phyloP scores from a whole-genome alignment of 2,113 vertebrate genomes.

The Colinus virginianus region DNA sequence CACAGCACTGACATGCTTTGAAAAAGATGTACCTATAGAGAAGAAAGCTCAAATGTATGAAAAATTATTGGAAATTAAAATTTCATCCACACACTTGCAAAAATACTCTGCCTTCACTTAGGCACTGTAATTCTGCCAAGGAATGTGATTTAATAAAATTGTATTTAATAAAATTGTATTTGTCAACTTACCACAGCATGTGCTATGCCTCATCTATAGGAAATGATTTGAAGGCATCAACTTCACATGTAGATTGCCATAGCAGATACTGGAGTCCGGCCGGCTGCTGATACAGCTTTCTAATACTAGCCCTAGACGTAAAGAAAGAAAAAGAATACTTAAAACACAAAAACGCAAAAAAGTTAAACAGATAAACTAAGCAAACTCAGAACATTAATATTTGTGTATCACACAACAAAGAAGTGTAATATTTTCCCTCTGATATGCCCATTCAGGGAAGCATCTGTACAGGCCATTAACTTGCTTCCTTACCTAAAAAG shows the following conservation, averaged over 20 bases:
- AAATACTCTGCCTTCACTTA: not conserved
- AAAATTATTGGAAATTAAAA: not conserved
- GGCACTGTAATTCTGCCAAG: not conserved
- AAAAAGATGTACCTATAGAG: not conserved
- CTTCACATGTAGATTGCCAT: constrained; percentile 72
- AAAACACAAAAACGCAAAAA: too few relatives aligned
- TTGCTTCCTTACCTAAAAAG: not conserved
- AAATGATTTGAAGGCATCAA: constrained; percentile 72
- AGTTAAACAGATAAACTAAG: not conserved
- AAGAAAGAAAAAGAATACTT: not conserved
- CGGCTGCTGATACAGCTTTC: constrained; percentile 42
- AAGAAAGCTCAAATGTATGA: not conserved
- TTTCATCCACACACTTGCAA: too few relatives aligned
- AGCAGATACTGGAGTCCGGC: constrained; percentile 50
- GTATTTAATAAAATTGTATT: not conserved
- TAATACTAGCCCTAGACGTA: constrained; percentile 72
- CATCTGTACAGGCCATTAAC: not conserved
- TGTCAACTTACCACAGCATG: constrained; percentile 74
- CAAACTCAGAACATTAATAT: not conserved
- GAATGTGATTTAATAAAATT: not conserved
- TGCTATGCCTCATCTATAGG: constrained; percentile 71
- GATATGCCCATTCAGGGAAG: not conserved
- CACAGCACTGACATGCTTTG: not conserved
- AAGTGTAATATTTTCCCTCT: not conserved
- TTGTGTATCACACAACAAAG: not conserved